phyloP scores from a whole-genome alignment of 2,797 vertebrate species.

The Diplodus puntazzo region DNA sequence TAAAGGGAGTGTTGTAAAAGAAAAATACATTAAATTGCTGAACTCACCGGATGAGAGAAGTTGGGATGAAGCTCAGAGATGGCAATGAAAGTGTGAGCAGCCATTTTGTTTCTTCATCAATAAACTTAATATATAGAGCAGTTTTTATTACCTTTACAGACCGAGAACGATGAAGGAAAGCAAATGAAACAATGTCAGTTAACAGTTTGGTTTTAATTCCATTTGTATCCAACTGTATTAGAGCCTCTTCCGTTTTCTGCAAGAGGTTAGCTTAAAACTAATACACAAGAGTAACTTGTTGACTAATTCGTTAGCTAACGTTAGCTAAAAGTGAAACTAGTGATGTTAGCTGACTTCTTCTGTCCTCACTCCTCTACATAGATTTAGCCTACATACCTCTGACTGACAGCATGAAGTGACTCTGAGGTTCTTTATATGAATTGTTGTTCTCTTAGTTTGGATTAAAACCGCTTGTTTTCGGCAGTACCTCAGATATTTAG shows the following conservation, averaged over 20 bases:
- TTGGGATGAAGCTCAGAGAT: constrained; percentile 93
- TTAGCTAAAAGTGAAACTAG: not conserved
- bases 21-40: not conserved
- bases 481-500: fast-evolving
- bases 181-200: not conserved
- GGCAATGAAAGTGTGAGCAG: constrained; percentile 80
- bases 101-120: constrained; percentile 46
- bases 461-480: not conserved
- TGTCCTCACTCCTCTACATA: not conserved
- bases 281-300: not conserved
- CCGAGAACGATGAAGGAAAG: not conserved
- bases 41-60: constrained; percentile 90
- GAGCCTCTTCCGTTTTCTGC: not conserved
- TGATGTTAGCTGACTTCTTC: not conserved
- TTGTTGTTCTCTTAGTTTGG: fast-evolving
- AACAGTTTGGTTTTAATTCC: not conserved
- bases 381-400: too few relatives aligned
- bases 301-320: not conserved
- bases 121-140: not conserved
- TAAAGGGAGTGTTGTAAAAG: too few relatives aligned
- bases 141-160: not conserved
- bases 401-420: not conserved
- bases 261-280: not conserved
- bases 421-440: not conserved
- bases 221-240: not conserved